Base-by-base conservation (phyloP, 2,888 invertebrate genomes). In the Pyrochroa serraticornis region DNA sequence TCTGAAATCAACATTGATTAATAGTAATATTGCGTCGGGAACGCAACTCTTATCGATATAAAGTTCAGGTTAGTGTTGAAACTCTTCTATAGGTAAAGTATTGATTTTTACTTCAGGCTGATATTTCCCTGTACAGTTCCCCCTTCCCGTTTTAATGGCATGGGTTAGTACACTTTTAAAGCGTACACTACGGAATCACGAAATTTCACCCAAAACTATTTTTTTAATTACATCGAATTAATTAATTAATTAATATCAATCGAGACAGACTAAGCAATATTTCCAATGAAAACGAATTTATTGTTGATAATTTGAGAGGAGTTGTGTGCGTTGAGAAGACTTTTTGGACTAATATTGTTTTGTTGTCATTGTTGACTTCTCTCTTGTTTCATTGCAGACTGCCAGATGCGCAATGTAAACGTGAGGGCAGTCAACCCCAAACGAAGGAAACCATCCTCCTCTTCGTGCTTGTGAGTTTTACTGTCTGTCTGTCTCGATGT, bases 391-490 rank as follows among this genome's bases (percentile, higher is more conserved):
- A 86, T 87, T 87, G 85, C 87, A 87, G 87, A 87, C 85, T 86
- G 84, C 85, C 86, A 86, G 85, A 86, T 84, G 85, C 85, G 86
- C 85, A 86, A 86, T 86, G 86, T 85, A 84, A 86, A 85, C 84
- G 85, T 84, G 84, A 85, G 85, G 84, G 85, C 85, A 84, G 85
- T 85, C 84, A 84, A 84, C 84, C 82, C 82, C 82, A 85, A 85
- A 83, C 82, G 85, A 84, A 84, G 84, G 82, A 84, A 85, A 83
- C 82, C 84, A 81, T 82, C 85, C 82, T 83, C 85, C 81, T 82
- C 84, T 82, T 83, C 84, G 82, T 85, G 84, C 85, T 85, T 84
- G 85, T 85, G 85, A 85, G 86, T 86, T 82, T 81, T 81, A 81
- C 79, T 72, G 69, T 72, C 67, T 77, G 74, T 77, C 74, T 77